These are phyloP conservation scores for Caenorhabditis zanzibari DNA, from an alignment of 2,888 invertebrate species.

Conservation along the genomic window DNA sequence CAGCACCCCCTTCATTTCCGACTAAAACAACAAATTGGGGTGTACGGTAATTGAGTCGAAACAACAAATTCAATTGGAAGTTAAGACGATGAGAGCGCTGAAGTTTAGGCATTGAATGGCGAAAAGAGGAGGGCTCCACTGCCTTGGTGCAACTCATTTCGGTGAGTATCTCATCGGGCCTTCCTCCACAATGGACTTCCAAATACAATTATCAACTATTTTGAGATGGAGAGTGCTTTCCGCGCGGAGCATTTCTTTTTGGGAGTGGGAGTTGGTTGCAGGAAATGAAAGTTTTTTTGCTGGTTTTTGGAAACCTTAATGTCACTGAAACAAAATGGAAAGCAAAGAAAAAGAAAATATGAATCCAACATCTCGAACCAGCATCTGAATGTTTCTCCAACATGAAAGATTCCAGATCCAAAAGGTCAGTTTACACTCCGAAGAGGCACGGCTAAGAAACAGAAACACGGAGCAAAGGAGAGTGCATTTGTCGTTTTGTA, in stretches of 20 bases:
- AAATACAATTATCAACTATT: slow-evolving; percentile 69
- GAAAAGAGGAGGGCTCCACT: background rate
- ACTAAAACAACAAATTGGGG: slow-evolving; percentile 56
- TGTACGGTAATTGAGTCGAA: slow-evolving; percentile 62
- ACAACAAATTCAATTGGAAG: slow-evolving; percentile 64
- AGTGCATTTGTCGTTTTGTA: slow-evolving; percentile 48
- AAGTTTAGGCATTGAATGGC: slow-evolving; percentile 58
- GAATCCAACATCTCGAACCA: background rate
- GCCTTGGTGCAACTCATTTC: slow-evolving; percentile 58
- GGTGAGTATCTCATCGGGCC: slow-evolving; percentile 58
- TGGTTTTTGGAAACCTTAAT: slow-evolving; percentile 1
- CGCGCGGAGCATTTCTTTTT: slow-evolving; percentile 27
- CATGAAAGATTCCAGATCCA: slow-evolving; percentile 24
- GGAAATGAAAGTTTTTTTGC: slow-evolving; percentile 10
- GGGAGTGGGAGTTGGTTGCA: slow-evolving; percentile 34
- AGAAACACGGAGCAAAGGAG: slow-evolving; percentile 10
- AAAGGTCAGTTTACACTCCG: slow-evolving; percentile 42
- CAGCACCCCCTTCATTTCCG: slow-evolving; percentile 8
- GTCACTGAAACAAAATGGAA: slow-evolving; percentile 1
- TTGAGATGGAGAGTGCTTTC: slow-evolving; percentile 52
- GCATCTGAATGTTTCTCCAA: background rate
- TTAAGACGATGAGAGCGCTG: slow-evolving; percentile 54
- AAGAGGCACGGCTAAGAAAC: slow-evolving; percentile 21
- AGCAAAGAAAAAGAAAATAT: background rate
- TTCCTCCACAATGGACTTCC: slow-evolving; percentile 56